Base-by-base conservation (phyloP, 35 echinoderm and acorn worm species). In the Apostichopus californicus region DNA sequence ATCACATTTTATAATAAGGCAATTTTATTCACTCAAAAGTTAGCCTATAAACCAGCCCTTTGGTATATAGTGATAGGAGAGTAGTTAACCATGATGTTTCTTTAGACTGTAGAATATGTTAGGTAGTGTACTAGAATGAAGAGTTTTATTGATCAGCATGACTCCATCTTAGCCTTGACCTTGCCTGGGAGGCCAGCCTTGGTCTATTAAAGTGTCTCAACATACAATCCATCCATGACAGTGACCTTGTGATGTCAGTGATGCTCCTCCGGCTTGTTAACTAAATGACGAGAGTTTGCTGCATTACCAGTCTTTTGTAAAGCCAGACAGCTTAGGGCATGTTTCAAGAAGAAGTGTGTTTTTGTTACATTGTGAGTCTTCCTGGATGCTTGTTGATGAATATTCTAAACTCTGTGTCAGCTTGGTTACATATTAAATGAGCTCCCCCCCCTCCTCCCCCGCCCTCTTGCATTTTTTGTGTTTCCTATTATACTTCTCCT, bases 201-300 rank as follows among this genome's bases (percentile, higher is more conserved):
- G 71, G 71, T 75, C 71, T 75, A 75, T 20, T 75, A 75, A 75
- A 75, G 14, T n/a, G 6, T 75, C 71, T 75, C 71, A 75, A 75
- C 71, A 75, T 75, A 75, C 71, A 75, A 75, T 75, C 64, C n/a
- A n/a, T 75, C 71, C 71, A 75, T 75, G 71, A 75, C 71, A 18
- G 0, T 75, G 71, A 75, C 71, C 71, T 75, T 75, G 71, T 75
- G 71, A n/a, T 75, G 71, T 75, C 71, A 75, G 71, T 75, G 20
- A 75, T 20, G 71, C 17, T 75, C 71, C 71, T 75, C 71, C 14
- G 71, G 71, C 71, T 75, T 75, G 6, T 22, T 24, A 75, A 75
- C 71, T 75, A 22, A 75, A 22, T 75, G 6, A 75, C 15, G 7
- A 75, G 71, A 75, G 71, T 75, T 75, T 75, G 71, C 20, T 75